A percentile compares a stretch with the other conserved stretches of the same genome.
Evolutionary conservation across 2,888 invertebrate species (phyloP).

Genomic region (Drosophila kokeensis): DNA sequence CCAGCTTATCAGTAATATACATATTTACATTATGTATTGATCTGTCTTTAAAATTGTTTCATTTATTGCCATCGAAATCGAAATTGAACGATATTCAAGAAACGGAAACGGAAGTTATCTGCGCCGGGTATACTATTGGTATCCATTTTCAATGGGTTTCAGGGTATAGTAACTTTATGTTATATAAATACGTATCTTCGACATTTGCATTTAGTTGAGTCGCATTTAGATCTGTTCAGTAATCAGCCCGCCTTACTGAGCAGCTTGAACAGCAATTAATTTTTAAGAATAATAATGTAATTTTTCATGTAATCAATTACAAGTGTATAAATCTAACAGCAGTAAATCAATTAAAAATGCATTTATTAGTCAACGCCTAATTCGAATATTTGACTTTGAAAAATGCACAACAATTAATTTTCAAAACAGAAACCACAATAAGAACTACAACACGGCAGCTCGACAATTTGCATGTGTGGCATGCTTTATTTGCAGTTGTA

Average conservation of each 20-base stretch:
- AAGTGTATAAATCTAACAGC: slow-evolving; percentile 31
- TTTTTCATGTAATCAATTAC: slow-evolving; percentile 33
- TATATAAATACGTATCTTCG: not conserved
- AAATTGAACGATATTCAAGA: no score
- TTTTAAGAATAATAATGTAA: slow-evolving; percentile 1
- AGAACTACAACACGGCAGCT: slow-evolving; percentile 10
- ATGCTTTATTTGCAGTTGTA: slow-evolving; percentile 21
- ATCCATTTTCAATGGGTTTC: not conserved
- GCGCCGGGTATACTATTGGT: no score
- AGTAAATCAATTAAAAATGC: slow-evolving; percentile 58
- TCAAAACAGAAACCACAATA: slow-evolving; percentile 18
- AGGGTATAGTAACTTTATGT: not conserved
- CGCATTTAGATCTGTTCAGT: not conserved
- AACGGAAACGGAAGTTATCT: no score
- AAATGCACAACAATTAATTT: slow-evolving; percentile 73
- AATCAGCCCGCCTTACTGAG: not conserved
- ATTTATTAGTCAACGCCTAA: slow-evolving; percentile 71
- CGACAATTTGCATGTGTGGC: slow-evolving; percentile 56
- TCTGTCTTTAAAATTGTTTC: no score
- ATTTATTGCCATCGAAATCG: no score
- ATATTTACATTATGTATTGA: no score
- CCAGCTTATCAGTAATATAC: no score
- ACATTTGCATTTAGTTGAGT: not conserved
- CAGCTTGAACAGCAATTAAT: slow-evolving; percentile 2
- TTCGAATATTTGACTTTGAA: slow-evolving; percentile 53